phyloP scores from a whole-genome alignment of 2,888 invertebrate species.

The Neria commutata region DNA sequence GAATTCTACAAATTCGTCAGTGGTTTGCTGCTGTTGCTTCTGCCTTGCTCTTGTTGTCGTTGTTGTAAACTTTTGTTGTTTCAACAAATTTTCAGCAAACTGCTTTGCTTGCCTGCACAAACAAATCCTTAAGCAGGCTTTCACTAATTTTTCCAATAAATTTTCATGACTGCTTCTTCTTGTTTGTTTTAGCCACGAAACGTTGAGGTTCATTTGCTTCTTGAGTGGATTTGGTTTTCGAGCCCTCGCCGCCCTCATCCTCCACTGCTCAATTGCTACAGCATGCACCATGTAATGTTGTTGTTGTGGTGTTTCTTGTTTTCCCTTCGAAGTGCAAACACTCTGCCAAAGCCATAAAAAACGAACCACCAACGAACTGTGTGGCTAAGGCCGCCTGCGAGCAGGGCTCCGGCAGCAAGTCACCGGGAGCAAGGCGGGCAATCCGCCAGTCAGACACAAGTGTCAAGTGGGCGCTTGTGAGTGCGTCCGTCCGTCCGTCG shows the following conservation, averaged over 20 bases:
- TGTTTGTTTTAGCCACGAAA: constrained; percentile 27
- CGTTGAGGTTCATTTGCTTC: constrained; percentile 24
- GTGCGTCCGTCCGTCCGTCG: constrained; percentile 4
- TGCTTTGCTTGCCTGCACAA: neutral
- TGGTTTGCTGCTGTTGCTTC: neutral
- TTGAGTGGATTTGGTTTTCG: constrained; percentile 20
- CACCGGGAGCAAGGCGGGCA: no score
- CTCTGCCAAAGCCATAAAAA: no score
- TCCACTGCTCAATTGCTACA: no score
- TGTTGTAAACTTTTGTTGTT: constrained; percentile 4
- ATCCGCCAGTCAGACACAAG: no score
- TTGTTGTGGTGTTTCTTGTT: constrained; percentile 11
- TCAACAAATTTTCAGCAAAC: constrained; percentile 18
- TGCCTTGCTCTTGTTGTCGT: neutral
- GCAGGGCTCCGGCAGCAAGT: no score
- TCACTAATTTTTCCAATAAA: constrained; percentile 23
- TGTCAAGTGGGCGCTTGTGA: constrained; percentile 19
- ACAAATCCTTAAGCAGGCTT: constrained; percentile 16
- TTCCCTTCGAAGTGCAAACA: constrained; percentile 19
- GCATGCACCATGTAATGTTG: neutral
- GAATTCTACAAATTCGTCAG: neutral
- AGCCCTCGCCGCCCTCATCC: no score
- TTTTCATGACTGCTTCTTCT: constrained; percentile 7
- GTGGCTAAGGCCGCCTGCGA: no score
- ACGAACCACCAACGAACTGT: no score